Evolutionary conservation across 2,113 vertebrate species (phyloP), one percentile per base, ranked within the genome.

Genomic region (Gavia stellata): DNA sequence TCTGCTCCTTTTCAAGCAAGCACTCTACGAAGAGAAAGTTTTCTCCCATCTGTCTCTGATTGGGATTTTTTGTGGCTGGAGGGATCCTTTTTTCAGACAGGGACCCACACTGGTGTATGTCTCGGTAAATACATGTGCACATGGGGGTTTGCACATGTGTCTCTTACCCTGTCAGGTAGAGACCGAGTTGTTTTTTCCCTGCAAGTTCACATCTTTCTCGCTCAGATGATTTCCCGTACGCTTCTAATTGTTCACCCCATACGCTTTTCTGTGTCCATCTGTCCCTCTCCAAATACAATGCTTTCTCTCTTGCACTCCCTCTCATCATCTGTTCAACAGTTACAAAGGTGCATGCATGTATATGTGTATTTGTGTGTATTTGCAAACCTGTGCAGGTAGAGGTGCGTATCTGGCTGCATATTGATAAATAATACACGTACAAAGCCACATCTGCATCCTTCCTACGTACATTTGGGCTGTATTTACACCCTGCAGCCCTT

Each of bases 401-500:
- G 11, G 28, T 1, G 0, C 4, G 0, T 87, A 71, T 81, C 36
- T 62, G 49, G 7, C 17, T 77, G 28, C 15, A 68, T 86, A 28
- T 47, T 55, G 52, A 75, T 91, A 93, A 92, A 75, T 85, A 79
- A 75, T 40, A 44, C 38, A 66, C 3, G 0, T 28, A 61, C 40
- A 89, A 85, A 94, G 52, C 26, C 77, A 55, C 61, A 94, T 66
- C 75, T 92, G 26, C 50, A 73, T 87, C 25, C 18, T 77, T 80
- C 34, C 21, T 70, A 24, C 2, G 7, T 36, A 63, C 7, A 15
- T 58, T 94, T 89, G 29, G 36, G 17, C 14, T 68, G 44, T 61
- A 65, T 92, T 89, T 94, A 61, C 67, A 91, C 58, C 49, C 49
- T 81, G 23, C 49, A 82, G 36, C 40, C 68, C 34, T 92, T 91